Evolutionary conservation across 2,113 vertebrate genomes (phyloP).

Genomic region (Xenus cinereus): DNA sequence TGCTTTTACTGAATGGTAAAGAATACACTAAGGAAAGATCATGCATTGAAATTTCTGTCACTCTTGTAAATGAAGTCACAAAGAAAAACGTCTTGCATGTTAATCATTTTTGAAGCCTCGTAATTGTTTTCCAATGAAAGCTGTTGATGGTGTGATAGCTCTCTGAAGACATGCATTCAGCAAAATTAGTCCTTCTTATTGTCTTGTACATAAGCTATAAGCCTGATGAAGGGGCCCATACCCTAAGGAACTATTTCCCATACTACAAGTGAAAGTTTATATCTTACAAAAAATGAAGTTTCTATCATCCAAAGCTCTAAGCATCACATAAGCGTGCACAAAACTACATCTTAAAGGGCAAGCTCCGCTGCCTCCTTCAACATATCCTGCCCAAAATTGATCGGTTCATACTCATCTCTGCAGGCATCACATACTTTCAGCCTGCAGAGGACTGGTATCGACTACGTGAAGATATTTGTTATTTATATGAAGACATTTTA

Average conservation of each 20-base stretch:
- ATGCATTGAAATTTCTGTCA: background rate
- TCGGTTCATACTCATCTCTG: background rate
- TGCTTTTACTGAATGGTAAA: background rate
- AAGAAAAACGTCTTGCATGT: background rate
- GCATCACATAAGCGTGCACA: background rate
- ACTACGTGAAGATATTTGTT: rapidly evolving
- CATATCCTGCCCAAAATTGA: background rate
- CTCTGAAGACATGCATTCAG: background rate
- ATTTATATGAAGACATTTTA: background rate
- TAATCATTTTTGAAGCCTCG: background rate
- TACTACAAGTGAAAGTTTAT: background rate
- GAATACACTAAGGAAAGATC: background rate
- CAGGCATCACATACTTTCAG: background rate
- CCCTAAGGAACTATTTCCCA: background rate
- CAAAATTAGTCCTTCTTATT: background rate
- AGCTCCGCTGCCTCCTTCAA: background rate
- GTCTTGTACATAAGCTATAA: background rate
- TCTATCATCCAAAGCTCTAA: background rate
- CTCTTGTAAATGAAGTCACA: background rate
- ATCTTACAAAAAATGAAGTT: background rate
- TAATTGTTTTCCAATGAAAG: conserved; percentile 37
- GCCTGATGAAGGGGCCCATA: background rate
- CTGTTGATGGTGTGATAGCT: background rate
- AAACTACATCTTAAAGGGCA: background rate
- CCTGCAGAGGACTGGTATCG: background rate